A percentile compares a stretch with the other conserved stretches of the same genome.
Conservation (phyloP, 1,140 invertebrate genomes). For the Drosophila jambulina region DNA sequence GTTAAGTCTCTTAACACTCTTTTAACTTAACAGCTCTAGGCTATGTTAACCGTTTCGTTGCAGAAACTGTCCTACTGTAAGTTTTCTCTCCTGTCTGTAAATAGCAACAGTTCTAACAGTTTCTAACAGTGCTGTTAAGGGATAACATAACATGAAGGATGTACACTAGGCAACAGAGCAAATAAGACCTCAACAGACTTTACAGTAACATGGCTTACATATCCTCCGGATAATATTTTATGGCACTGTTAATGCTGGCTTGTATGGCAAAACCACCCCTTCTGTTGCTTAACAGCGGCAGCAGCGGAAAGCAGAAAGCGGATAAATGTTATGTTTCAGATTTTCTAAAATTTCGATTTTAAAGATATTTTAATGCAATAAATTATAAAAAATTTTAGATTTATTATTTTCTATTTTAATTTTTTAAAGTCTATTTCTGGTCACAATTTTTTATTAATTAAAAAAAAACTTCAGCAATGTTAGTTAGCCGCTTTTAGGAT, state of each 20-base stretch:
- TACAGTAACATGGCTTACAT: neutral
- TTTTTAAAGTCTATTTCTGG: too few species aligned
- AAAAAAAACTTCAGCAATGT: too few species aligned
- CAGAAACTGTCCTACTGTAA: slow-evolving; percentile 49
- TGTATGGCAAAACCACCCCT: slow-evolving; percentile 13
- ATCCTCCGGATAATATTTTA: slow-evolving; percentile 31
- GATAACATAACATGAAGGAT: too few species aligned
- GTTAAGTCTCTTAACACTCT: neutral
- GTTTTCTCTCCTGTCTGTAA: slow-evolving; percentile 16
- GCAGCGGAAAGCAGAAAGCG: neutral
- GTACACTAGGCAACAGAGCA: too few species aligned
- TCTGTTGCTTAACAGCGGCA: slow-evolving; percentile 2
- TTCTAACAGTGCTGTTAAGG: neutral
- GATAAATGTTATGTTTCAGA: neutral
- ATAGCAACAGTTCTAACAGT: neutral
- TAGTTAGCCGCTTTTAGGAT: too few species aligned
- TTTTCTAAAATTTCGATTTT: too few species aligned
- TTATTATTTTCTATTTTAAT: too few species aligned
- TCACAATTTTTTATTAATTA: too few species aligned
- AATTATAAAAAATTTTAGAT: too few species aligned
- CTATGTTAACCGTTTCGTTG: slow-evolving; percentile 52
- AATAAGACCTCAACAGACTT: neutral
- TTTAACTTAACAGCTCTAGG: neutral
- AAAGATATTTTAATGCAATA: too few species aligned
- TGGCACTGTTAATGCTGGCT: slow-evolving; percentile 11